These are phyloP conservation scores for Cryptocheilus praepositus DNA, from an alignment of 2,888 invertebrate species.

Conservation along the genomic window DNA sequence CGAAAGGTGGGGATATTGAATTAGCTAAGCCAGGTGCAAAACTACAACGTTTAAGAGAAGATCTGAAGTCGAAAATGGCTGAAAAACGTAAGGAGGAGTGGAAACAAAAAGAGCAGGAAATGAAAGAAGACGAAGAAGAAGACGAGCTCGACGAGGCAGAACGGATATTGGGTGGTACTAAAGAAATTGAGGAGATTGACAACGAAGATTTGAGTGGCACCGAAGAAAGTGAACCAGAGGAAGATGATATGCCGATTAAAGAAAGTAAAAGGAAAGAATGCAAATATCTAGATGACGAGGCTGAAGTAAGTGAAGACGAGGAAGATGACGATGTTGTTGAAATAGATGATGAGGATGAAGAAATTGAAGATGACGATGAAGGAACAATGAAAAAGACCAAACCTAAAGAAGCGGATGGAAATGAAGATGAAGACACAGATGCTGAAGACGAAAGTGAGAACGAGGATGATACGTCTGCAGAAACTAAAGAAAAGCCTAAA, in stretches of 20 bases:
- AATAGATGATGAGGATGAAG: conserved; percentile 43
- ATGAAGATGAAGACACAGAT: conserved; percentile 54
- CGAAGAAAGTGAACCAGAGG: conserved; percentile 65
- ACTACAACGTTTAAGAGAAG: conserved; percentile 82
- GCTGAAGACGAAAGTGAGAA: conserved; percentile 25
- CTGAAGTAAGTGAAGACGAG: conserved; percentile 75
- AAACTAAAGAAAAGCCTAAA: conserved; percentile 33
- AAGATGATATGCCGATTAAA: conserved; percentile 65
- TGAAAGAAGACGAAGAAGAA: conserved; percentile 70
- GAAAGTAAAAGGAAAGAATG: conserved; percentile 61
- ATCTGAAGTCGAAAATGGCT: conserved; percentile 83
- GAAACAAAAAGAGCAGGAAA: conserved; percentile 78
- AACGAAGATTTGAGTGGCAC: conserved; percentile 63
- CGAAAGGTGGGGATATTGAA: conserved; percentile 54
- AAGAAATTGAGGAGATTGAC: conserved; percentile 62
- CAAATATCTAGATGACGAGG: conserved; percentile 76
- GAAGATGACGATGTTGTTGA: conserved; percentile 69
- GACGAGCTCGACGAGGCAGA: conserved; percentile 62
- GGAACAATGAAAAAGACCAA: conserved; percentile 69
- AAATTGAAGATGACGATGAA: conserved; percentile 39
- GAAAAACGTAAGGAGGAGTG: conserved; percentile 83
- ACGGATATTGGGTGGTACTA: conserved; percentile 23
- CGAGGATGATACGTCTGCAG: not conserved
- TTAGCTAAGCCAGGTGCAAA: conserved; percentile 83
- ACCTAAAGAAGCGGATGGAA: conserved; percentile 67